phyloP scores from a whole-genome alignment of 2,888 invertebrate genomes.

The Gasteruption jaculator region DNA sequence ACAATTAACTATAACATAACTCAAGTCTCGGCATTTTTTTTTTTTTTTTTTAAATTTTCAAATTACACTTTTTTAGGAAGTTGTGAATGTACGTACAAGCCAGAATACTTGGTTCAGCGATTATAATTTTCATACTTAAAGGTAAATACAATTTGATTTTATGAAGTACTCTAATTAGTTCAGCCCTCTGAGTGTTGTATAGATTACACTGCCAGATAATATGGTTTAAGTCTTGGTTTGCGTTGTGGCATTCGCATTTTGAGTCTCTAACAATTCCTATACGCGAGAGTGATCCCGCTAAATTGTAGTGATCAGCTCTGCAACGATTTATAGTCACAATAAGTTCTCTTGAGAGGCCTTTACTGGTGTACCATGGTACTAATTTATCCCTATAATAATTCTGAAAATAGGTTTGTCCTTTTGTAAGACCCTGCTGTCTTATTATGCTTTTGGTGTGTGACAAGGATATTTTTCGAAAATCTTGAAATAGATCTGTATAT shows the following conservation, averaged over 20 bases:
- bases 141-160: neutral
- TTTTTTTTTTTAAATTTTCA: neutral
- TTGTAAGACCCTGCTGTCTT: neutral
- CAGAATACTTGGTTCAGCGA: neutral
- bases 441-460: neutral
- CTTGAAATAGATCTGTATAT: constrained; percentile 1
- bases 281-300: constrained; percentile 3
- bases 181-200: neutral
- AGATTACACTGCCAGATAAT: constrained; percentile 5
- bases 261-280: constrained; percentile 1
- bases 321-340: constrained; percentile 9
- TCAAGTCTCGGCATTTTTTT: too few species aligned
- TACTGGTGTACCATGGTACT: constrained; percentile 8
- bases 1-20: too few species aligned
- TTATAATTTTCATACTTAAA: neutral
- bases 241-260: neutral
- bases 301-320: constrained; percentile 9
- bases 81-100: neutral
- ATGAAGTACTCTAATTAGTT: neutral
- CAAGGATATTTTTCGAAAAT: neutral
- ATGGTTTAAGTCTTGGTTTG: constrained; percentile 3
- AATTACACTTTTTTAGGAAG: neutral
- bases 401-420: constrained; percentile 1
- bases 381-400: neutral
- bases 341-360: neutral